Conservation (phyloP, 2,113 vertebrate genomes). For the Dromas ardeola region DNA sequence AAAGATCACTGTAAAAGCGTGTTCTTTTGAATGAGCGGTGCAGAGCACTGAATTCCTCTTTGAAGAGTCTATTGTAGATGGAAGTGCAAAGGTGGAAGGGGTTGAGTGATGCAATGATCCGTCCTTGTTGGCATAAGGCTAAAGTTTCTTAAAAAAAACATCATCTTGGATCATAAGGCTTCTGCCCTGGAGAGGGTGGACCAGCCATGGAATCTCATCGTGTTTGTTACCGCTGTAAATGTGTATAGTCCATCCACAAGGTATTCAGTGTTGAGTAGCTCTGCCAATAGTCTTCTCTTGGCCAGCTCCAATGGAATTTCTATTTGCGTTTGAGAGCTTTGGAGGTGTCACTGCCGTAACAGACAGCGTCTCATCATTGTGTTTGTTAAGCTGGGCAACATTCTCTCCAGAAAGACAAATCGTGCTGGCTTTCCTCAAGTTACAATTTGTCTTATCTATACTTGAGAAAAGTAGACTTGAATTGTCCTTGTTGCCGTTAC, state of each 20-base stretch:
- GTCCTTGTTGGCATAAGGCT: accelerated
- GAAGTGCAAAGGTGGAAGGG: too few species aligned
- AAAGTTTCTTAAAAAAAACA: not conserved
- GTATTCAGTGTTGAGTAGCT: not conserved
- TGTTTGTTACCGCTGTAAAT: not conserved
- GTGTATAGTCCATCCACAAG: accelerated
- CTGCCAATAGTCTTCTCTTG: accelerated
- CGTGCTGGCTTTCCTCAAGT: not conserved
- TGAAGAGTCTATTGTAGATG: not conserved
- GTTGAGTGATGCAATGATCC: accelerated
- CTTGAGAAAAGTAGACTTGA: too few species aligned
- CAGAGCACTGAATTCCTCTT: not conserved
- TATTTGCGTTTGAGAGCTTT: not conserved
- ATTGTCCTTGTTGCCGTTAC: not conserved
- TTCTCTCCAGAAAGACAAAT: not conserved
- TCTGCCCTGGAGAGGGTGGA: not conserved
- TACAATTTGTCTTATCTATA: accelerated
- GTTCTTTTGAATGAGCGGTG: not conserved
- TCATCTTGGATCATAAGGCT: not conserved
- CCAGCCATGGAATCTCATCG: accelerated
- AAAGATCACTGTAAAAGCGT: accelerated
- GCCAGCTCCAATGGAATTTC: not conserved
- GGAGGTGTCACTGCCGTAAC: accelerated
- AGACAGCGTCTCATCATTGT: accelerated
- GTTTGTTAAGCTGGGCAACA: too few species aligned